Evolutionary conservation across 1,140 invertebrate genomes (phyloP).

Genomic region (Elymnias hypermnestra): DNA sequence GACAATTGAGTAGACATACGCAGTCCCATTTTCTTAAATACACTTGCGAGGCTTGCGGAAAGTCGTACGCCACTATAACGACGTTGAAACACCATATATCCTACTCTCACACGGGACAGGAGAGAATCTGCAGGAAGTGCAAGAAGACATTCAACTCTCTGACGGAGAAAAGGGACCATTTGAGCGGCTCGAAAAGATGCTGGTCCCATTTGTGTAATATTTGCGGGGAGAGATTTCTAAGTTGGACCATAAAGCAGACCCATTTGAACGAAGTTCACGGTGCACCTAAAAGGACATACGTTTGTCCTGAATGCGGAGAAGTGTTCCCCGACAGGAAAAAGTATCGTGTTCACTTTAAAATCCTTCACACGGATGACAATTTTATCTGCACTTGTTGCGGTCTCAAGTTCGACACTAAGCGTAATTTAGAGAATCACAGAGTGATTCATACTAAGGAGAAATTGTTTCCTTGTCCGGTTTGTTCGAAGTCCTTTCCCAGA

Average conservation of each 20-base stretch:
- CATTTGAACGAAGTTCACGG: conserved; percentile 39
- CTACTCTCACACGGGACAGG: conserved; percentile 31
- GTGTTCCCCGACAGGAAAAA: conserved; percentile 34
- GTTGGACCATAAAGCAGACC: conserved; percentile 35
- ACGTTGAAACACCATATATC: conserved; percentile 38
- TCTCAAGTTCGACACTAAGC: conserved; percentile 38
- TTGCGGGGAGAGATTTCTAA: conserved; percentile 38
- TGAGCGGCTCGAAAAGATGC: conserved; percentile 33
- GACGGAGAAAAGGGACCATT: conserved; percentile 33
- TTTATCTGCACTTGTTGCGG: conserved; percentile 39
- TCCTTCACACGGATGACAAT: conserved; percentile 36
- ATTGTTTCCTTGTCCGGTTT: conserved; percentile 50
- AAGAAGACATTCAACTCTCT: conserved; percentile 34
- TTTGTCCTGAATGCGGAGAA: conserved; percentile 38
- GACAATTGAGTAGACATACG: conserved; percentile 46
- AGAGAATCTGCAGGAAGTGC: conserved; percentile 41
- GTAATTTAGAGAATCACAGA: conserved; percentile 42
- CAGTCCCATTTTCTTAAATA: conserved; percentile 63
- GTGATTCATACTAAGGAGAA: conserved; percentile 53
- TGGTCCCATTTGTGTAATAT: conserved; percentile 38
- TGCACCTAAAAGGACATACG: conserved; percentile 28
- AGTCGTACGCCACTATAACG: conserved; percentile 55
- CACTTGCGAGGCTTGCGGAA: conserved; percentile 72
- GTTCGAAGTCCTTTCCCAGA: conserved; percentile 71
- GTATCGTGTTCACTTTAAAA: conserved; percentile 39